These are phyloP conservation scores for Danio jaintianensis DNA, from an alignment of 2,797 vertebrate species.

Conservation along the genomic window DNA sequence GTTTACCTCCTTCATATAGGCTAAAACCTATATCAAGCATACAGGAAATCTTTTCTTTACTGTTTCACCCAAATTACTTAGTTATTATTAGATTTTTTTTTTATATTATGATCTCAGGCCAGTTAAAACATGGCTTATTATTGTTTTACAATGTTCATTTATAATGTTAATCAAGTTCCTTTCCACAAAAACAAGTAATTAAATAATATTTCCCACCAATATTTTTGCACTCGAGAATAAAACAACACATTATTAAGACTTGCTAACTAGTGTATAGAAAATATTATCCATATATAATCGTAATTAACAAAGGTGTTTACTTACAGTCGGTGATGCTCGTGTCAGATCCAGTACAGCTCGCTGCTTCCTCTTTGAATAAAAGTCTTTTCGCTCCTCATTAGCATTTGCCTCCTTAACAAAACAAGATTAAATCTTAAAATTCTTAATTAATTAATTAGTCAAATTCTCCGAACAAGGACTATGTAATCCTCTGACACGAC, in stretches of 20 bases:
- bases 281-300: not conserved
- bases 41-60: no score
- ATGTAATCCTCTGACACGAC: not conserved
- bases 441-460: not conserved
- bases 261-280: not conserved
- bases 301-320: not conserved
- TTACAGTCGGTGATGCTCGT: not conserved
- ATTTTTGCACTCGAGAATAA: no score
- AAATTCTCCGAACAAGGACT: not conserved
- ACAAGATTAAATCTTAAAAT: not conserved
- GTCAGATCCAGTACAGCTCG: not conserved
- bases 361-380: not conserved
- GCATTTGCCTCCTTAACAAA: not conserved
- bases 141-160: no score
- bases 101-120: no score
- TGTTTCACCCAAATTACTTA: no score
- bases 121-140: no score
- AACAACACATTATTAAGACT: no score
- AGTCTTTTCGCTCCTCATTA: not conserved
- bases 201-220: no score
- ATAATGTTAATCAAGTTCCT: no score
- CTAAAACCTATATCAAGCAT: no score
- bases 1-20: conserved; percentile 85
- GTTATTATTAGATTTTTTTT: no score
- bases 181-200: no score